Percentiles rank a stretch among this genome's conserved stretches.
Conservation (phyloP, 2,797 vertebrate species). For the Hypotaenidia okinawae region DNA sequence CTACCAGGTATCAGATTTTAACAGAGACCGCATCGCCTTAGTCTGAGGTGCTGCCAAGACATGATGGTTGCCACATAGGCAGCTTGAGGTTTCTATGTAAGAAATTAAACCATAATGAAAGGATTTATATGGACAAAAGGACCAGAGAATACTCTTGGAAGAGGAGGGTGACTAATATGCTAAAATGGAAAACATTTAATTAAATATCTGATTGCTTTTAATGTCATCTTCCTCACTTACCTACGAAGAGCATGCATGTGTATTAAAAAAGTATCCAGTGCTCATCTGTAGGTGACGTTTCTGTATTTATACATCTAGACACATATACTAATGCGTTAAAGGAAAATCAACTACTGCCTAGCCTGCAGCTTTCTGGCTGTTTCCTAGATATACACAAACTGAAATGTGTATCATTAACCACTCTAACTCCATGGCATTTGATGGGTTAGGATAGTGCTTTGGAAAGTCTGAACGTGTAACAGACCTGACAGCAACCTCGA, state of each 20-base stretch:
- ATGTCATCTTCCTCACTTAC: background rate
- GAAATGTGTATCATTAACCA: background rate
- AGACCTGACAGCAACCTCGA: background rate
- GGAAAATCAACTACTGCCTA: background rate
- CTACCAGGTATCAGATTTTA: slow-evolving; percentile 39
- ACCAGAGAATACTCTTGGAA: background rate
- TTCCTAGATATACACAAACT: background rate
- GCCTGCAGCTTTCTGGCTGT: background rate
- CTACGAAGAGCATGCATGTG: background rate
- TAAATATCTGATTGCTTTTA: background rate
- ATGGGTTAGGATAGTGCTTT: background rate
- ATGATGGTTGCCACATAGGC: background rate
- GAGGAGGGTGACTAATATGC: background rate
- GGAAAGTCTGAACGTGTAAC: background rate
- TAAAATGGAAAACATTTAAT: background rate
- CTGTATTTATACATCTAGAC: background rate
- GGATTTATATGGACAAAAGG: background rate
- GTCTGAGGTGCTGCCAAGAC: slow-evolving; percentile 28
- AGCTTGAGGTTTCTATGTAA: slow-evolving; percentile 20
- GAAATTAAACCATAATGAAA: slow-evolving; percentile 15
- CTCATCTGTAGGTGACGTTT: background rate
- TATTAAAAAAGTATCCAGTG: background rate
- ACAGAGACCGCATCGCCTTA: background rate
- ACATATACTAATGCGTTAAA: background rate
- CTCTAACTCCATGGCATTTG: background rate